A percentile compares a stretch with the other conserved stretches of the same genome.
These are phyloP conservation scores for Rhagoletis zephyria DNA, from an alignment of 1,140 invertebrate genomes.

Conservation along the genomic window DNA sequence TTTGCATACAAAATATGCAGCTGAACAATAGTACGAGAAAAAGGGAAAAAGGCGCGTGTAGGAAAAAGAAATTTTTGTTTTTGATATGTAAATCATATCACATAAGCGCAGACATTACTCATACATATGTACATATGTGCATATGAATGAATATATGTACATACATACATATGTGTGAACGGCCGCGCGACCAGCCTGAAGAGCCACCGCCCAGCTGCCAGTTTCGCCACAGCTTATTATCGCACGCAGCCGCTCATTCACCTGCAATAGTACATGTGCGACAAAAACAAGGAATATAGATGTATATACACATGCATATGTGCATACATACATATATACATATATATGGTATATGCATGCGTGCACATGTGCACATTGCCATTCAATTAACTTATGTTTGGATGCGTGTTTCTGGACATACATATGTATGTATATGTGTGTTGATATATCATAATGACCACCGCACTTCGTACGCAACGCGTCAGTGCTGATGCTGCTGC, in stretches of 20 bases:
- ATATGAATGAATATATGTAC: neutral
- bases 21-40: neutral
- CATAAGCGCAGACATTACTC: neutral
- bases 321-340: neutral
- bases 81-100: slow-evolving; percentile 1
- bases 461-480: neutral
- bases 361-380: neutral
- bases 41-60: neutral
- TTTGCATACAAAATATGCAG: neutral
- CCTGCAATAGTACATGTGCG: no score
- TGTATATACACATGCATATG: neutral
- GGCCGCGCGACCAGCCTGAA: no score
- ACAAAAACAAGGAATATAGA: neutral
- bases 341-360: neutral
- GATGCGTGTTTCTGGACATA: neutral
- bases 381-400: neutral
- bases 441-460: neutral
- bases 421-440: neutral
- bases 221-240: no score
- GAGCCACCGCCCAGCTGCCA: no score
- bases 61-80: slow-evolving; percentile 14
- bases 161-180: neutral
- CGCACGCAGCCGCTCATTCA: no score
- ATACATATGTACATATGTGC: neutral
- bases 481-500: neutral